Evolutionary conservation across 2,888 invertebrate species (phyloP), one percentile per base, ranked within the genome.

Genomic region (Luffia ferchaultella): DNA sequence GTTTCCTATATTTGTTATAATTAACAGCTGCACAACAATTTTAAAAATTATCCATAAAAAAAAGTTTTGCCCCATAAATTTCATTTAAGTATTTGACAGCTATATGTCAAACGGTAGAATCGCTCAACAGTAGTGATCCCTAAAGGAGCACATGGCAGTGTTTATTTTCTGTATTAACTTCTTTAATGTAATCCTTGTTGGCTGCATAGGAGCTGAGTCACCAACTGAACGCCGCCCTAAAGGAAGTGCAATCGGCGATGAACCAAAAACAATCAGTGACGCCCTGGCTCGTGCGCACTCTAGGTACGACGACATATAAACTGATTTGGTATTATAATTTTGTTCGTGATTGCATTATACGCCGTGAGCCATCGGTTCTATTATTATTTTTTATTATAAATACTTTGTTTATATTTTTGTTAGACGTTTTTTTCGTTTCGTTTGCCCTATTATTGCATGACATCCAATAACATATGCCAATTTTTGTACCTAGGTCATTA

Each of bases 241-340:
- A 91, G 51, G 96, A 96, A 53, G 74, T 79, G 42, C 83, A 84
- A 53, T 52, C 76, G 0, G 72, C 74, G 0, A 71, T 80, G 65
- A 76, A 72, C 47, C 80, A 79, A 60, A 80, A 78, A 50, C 79
- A 80, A 48, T 62, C 80, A 0, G 97, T 96, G 90, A 91, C 97
- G 19, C 93, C 94, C 0, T 98, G 98, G 98, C 87, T 98, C 50
- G 94, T 95, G 56, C 96, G 97, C 76, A 97, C 97, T 0, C 87
- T 98, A 20, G 82, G 85, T 84, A 62, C 87, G 86, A 18, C 20
- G 2, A 18, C 18, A 18, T 15, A 43, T 43, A 43, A 3, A 17
- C 16, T 12, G 41, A 9, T 40, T 40, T n/a, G n/a, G n/a, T n/a
- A n/a, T n/a, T n/a, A n/a, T n/a, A 12, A 40, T 40, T 40, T 7